phyloP scores from a whole-genome alignment of 2,113 vertebrate species.

The Chaetodon auriga region DNA sequence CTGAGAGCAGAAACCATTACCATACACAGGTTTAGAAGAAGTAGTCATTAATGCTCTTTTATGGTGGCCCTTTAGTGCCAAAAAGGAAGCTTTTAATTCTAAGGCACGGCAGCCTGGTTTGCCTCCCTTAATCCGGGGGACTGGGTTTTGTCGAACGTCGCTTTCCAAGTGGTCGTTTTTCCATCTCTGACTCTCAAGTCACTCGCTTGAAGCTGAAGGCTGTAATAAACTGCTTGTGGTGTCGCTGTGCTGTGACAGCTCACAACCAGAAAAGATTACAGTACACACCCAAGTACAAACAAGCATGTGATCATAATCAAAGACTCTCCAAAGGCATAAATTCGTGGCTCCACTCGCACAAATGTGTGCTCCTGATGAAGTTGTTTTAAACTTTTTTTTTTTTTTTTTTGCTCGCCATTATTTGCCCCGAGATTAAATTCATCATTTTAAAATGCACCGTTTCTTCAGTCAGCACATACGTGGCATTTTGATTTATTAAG shows the following conservation, averaged over 20 bases:
- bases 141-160: conserved; percentile 63
- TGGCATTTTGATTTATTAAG: conserved; percentile 97
- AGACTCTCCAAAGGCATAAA: background rate
- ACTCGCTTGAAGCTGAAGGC: conserved; percentile 30
- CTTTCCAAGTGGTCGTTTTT: conserved; percentile 69
- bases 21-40: conserved; percentile 83
- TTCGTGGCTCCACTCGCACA: background rate
- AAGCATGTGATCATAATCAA: conserved; percentile 48
- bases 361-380: conserved; percentile 25
- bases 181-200: conserved; percentile 53
- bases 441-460: conserved; percentile 57
- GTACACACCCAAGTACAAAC: conserved; percentile 48
- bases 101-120: conserved; percentile 60
- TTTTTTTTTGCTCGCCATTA: background rate
- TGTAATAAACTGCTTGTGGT: conserved; percentile 60
- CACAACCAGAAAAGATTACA: conserved; percentile 24
- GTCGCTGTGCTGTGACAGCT: conserved; percentile 39
- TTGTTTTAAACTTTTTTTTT: conserved; percentile 20
- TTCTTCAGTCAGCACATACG: conserved; percentile 81
- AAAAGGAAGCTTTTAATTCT: conserved; percentile 83
- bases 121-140: conserved; percentile 70
- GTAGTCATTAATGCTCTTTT: conserved; percentile 85
- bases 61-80: conserved; percentile 79
- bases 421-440: conserved; percentile 35
- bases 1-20: conserved; percentile 81